phyloP scores from a whole-genome alignment of 2,888 invertebrate species.

The Lycocerus yunnanus region DNA sequence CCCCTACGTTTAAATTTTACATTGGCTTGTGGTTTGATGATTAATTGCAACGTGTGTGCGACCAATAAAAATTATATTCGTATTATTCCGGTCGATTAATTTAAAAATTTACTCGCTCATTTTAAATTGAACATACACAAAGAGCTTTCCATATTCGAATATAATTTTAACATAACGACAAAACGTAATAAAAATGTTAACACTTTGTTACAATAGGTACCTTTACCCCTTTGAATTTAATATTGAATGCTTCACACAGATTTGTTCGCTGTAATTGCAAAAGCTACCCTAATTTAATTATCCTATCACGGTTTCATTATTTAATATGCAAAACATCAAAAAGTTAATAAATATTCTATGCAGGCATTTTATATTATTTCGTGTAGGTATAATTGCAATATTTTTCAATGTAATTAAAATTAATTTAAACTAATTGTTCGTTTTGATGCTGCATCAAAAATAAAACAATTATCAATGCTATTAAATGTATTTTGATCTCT shows the following conservation, averaged over 20 bases:
- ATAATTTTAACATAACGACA: conserved; percentile 13
- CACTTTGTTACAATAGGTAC: conserved; percentile 25
- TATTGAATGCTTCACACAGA: conserved; percentile 5
- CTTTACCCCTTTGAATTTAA: conserved; percentile 33
- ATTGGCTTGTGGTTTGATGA: not conserved
- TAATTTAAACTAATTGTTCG: not conserved
- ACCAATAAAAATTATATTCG: not conserved
- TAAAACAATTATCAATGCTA: too few species aligned
- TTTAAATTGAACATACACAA: conserved; percentile 40
- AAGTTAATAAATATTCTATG: conserved; percentile 20
- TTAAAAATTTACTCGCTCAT: conserved; percentile 8
- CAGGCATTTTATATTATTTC: conserved; percentile 4
- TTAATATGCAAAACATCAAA: conserved; percentile 37
- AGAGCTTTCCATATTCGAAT: conserved; percentile 23
- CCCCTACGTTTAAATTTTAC: not conserved
- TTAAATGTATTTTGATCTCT: too few species aligned
- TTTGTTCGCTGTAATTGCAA: conserved; percentile 35
- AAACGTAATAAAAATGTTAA: conserved; percentile 25
- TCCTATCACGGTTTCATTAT: conserved; percentile 45
- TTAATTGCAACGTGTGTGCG: not conserved
- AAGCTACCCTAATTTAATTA: conserved; percentile 47
- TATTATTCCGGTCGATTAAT: conserved; percentile 1
- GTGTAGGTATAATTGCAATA: not conserved
- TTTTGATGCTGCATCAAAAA: not conserved
- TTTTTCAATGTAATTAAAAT: not conserved